phyloP scores from a whole-genome alignment of 2,888 invertebrate genomes.

The Eubasilissa splendida region DNA sequence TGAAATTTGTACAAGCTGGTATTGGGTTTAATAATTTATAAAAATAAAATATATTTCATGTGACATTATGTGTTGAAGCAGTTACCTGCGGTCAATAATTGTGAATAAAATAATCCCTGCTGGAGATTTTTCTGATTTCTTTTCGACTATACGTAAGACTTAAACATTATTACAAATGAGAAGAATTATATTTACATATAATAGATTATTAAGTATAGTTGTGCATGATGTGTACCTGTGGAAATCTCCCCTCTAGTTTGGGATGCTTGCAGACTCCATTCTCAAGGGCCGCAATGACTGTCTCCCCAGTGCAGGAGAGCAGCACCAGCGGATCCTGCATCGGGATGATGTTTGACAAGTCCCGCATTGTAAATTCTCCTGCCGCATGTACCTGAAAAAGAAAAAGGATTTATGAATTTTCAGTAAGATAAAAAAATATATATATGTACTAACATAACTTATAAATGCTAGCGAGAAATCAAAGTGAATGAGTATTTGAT shows the following conservation, averaged over 20 bases:
- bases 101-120: too few relatives aligned
- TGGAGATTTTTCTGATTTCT: too few relatives aligned
- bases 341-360: conserved; percentile 87
- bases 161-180: too few relatives aligned
- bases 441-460: not conserved
- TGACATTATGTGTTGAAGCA: too few relatives aligned
- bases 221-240: conserved; percentile 73
- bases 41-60: too few relatives aligned
- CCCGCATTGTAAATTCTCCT: conserved; percentile 88
- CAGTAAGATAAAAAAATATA: not conserved
- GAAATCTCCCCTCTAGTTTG: conserved; percentile 89
- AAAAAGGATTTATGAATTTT: not conserved
- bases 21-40: too few relatives aligned
- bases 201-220: too few relatives aligned
- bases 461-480: not conserved
- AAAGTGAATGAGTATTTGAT: too few relatives aligned
- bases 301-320: conserved; percentile 80
- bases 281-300: conserved; percentile 82
- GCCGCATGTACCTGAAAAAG: conserved; percentile 79
- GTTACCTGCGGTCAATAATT: too few relatives aligned
- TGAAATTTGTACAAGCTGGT: too few relatives aligned
- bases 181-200: too few relatives aligned
- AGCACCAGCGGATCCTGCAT: conserved; percentile 89
- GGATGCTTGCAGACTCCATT: conserved; percentile 91
- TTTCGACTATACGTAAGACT: too few relatives aligned